Percentiles rank a stretch among this genome's conserved stretches.
phyloP scores from a whole-genome alignment of 1,140 invertebrate species.

The Scaptomyza graminum region DNA sequence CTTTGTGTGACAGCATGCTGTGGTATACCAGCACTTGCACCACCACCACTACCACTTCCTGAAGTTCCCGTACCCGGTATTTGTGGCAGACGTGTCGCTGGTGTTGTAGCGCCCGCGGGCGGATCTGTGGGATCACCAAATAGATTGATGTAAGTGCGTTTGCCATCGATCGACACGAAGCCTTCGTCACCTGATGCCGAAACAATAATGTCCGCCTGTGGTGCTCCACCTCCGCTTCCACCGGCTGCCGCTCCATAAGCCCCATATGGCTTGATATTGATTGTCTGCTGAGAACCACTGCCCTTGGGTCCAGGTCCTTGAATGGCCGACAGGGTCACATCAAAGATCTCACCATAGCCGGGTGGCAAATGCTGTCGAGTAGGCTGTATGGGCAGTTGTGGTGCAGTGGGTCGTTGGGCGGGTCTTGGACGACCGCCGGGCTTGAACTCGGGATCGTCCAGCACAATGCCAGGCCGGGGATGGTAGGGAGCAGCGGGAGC shows the following conservation, averaged over 20 bases:
- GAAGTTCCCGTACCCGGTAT: conserved; percentile 46
- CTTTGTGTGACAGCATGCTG: conserved; percentile 66
- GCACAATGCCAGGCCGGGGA: conserved; percentile 91
- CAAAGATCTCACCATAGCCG: conserved; percentile 91
- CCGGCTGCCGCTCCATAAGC: conserved; percentile 46
- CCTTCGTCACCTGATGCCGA: conserved; percentile 91
- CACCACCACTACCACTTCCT: conserved; percentile 15
- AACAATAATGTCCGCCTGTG: conserved; percentile 88
- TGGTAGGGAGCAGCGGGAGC: conserved; percentile 85
- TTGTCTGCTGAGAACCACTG: conserved; percentile 83
- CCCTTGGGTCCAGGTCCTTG: conserved; percentile 89
- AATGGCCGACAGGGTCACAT: conserved; percentile 93
- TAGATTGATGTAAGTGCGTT: conserved; percentile 93
- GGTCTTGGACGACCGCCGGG: conserved; percentile 85
- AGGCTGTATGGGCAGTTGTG: conserved; percentile 73
- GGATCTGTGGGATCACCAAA: conserved; percentile 87
- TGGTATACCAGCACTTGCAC: conserved; percentile 22
- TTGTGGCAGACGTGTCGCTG: conserved; percentile 70
- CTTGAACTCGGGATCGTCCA: conserved; percentile 92
- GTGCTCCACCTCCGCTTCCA: conserved; percentile 14
- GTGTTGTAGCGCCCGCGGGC: conserved; percentile 62
- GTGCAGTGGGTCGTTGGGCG: conserved; percentile 72
- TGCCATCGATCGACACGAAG: conserved; percentile 96
- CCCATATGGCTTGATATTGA: conserved; percentile 82
- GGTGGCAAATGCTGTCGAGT: conserved; percentile 81